Evolutionary conservation across 2,888 invertebrate genomes (phyloP).

Genomic region (Odontocolon sp.): DNA sequence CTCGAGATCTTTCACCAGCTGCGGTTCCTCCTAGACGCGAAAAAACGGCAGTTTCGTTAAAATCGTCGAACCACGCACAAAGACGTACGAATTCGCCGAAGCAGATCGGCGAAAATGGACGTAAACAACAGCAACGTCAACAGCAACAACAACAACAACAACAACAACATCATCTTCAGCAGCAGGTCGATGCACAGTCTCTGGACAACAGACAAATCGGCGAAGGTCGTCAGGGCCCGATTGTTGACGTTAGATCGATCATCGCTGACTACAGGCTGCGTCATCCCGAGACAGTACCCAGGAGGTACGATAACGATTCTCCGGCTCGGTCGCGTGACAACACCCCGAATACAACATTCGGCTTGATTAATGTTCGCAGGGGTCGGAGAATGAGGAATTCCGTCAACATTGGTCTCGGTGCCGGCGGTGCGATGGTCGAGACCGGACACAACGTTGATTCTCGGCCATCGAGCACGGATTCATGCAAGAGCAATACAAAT

Average conservation of each 20-base stretch:
- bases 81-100: slow-evolving; percentile 66
- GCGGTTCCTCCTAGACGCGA: slow-evolving; percentile 40
- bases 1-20: slow-evolving; percentile 28
- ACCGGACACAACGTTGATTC: slow-evolving; percentile 78
- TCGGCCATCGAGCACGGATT: slow-evolving; percentile 82
- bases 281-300: slow-evolving; percentile 88
- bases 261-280: slow-evolving; percentile 90
- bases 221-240: slow-evolving; percentile 88
- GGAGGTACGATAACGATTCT: slow-evolving; percentile 79
- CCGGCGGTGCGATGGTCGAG: slow-evolving; percentile 79
- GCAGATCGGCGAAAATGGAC: slow-evolving; percentile 68
- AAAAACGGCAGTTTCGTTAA: slow-evolving; percentile 25
- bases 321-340: slow-evolving; percentile 34
- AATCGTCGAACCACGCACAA: slow-evolving; percentile 43
- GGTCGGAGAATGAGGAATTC: slow-evolving; percentile 79
- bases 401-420: slow-evolving; percentile 77
- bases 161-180: slow-evolving; percentile 80
- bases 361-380: slow-evolving; percentile 67
- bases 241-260: slow-evolving; percentile 91
- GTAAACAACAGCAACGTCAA: slow-evolving; percentile 67
- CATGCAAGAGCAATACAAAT: slow-evolving; percentile 81
- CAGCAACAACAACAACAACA: slow-evolving; percentile 77
- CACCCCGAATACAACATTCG: slow-evolving; percentile 30
- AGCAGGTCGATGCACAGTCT: slow-evolving; percentile 64
- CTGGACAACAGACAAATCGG: slow-evolving; percentile 84